Evolutionary conservation across 1,140 invertebrate species (phyloP), one percentile per base, ranked within the genome.

Genomic region (Matsumurasca onukii): DNA sequence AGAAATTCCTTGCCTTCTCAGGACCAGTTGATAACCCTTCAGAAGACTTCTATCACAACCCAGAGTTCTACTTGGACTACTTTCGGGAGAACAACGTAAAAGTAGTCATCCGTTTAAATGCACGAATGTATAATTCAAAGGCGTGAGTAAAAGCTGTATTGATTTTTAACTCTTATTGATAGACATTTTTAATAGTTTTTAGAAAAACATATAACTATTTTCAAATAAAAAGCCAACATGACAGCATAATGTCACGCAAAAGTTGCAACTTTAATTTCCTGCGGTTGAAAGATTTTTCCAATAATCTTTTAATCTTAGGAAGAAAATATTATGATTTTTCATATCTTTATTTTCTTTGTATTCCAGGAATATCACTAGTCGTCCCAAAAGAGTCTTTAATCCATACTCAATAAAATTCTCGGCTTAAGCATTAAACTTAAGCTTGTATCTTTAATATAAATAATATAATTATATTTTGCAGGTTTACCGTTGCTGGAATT

Each of bases 51-150:
- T 83, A 95, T 61, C 97, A 99, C 84, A 87, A 94, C 34, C 97
- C 98, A 3, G 95, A 98, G 77, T 90, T 91, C 31, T 99, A 99
- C 82, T 95, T 98, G 79, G 83, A 88, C 0, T 99, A 99, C 82
- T 99, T 99, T 80, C 85, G 88, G 62, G 85, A 88, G 57, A 89
- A 98, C 76, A 90, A 94, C 80, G 93, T 99, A n/a, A 90, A 90
- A 2, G 92, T 93, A 0, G 91, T 99, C 57, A 86, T 99, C 27
- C 82, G 93, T 45, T 82, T 99, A 27, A 99, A 99, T 80, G 95
- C 94, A 75, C 97, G 97, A 78, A 89, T 94, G 17, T 99, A 99
- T 77, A 94, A 98, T 78, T 91, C 95, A 0, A 84, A 89, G 27
- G 81, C 86, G 78, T 84, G 78, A 75, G 73, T 76, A 25, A 5